A percentile compares a stretch with the other conserved stretches of the same genome.
Conservation (phyloP, 2,113 vertebrate genomes). For the Procavia capensis region DNA sequence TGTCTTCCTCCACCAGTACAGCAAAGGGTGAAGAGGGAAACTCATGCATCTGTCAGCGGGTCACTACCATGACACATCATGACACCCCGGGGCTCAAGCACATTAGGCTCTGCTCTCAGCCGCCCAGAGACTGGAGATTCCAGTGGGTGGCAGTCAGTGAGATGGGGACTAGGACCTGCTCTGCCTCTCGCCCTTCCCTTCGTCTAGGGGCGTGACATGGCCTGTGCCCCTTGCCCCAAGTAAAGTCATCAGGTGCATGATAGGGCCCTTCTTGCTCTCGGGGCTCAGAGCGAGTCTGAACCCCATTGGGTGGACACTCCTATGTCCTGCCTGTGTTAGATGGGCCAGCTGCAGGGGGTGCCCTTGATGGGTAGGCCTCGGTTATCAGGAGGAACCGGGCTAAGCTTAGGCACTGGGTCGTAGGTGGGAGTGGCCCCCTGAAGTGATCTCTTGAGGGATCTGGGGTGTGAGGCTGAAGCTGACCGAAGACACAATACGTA, state of each 20-base stretch:
- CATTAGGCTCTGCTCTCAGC: neutral
- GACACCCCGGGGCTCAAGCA: neutral
- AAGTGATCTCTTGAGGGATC: rapidly evolving
- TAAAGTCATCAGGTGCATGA: neutral
- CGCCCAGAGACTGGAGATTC: too few relatives aligned
- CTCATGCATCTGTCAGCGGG: too few relatives aligned
- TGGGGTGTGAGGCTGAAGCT: neutral
- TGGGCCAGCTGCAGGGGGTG: neutral
- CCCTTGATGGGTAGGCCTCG: neutral
- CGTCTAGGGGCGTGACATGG: rapidly evolving
- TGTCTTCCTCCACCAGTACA: rapidly evolving
- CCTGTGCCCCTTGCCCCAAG: neutral
- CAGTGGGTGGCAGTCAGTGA: neutral
- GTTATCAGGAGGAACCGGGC: neutral
- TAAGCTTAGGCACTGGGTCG: neutral
- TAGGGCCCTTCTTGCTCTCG: neutral
- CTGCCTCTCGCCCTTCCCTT: neutral
- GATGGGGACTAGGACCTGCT: rapidly evolving
- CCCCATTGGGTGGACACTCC: rapidly evolving
- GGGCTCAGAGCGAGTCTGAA: neutral
- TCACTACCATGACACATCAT: rapidly evolving
- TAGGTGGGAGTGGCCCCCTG: neutral
- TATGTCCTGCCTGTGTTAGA: too few relatives aligned
- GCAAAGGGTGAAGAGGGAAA: rapidly evolving
- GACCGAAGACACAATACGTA: neutral